Evolutionary conservation across 2,888 invertebrate species (phyloP), one percentile per base, ranked within the genome.

Genomic region (Cryptops parisi): DNA sequence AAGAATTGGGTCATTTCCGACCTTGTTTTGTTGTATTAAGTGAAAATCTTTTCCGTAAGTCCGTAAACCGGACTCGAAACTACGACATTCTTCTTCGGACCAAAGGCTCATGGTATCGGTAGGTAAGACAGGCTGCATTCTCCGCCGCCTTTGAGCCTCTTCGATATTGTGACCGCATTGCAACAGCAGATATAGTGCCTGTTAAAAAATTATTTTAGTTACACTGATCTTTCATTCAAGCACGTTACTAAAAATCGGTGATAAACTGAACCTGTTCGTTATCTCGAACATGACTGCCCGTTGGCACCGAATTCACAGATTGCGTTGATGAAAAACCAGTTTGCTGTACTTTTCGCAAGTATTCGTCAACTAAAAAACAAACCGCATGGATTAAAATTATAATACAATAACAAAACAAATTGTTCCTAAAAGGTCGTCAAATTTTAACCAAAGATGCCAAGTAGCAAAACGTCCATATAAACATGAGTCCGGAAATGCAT

Each of bases 21-120:
- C 93, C 77, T 91, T 93, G 65, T 89, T 82, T 66, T 88, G 86
- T 64, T 90, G 85, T 65, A 97, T 96, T 59, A 84, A 75, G 67
- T 89, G 85, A 68, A 98, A 98, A 71, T 97, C 91, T 73, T 98
- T 98, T 26, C 96, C 96, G 65, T 86, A 90, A 55, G 81, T 80
- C 65, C 90, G 79, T 6, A 98, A 77, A 39, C 96, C 97, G 64
- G 85, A 84, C 74, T 98, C 97, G 72, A 98, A 98, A 69, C 90
- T 89, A 53, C 87, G 78, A 70, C 93, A 93, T 67, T 98, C 97
- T 64, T 94, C 93, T 68, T 96, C 94, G 1, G 93, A 91, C 94
- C 96, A 97, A 2, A 87, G 75, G 63, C 85, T 87, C 74, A 82
- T 80, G 0, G 82, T 79, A 62, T 84, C 84, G 1, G 79, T 75